Evolutionary conservation across 2,888 invertebrate species (phyloP).

Genomic region (Margaritifera margaritifera): DNA sequence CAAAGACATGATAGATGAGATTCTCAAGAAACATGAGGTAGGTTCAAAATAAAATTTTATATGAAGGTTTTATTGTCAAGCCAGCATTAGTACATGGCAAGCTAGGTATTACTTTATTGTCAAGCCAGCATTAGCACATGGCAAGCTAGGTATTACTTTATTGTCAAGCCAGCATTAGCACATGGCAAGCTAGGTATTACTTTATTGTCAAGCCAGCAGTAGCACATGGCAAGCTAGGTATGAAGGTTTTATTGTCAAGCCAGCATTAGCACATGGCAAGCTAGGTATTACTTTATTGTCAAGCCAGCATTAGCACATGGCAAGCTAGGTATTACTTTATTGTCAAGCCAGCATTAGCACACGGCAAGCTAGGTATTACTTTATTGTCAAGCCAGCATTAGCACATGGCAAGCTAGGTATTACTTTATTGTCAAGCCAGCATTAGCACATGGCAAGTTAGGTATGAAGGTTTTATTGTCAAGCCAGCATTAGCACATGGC

Average conservation of each 20-base stretch:
- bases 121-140: not conserved
- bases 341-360: not conserved
- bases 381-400: not conserved
- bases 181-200: not conserved
- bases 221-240: not conserved
- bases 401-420: not conserved
- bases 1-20: slow-evolving; percentile 66
- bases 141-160: slow-evolving; percentile 1
- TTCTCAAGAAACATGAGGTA: slow-evolving; percentile 61
- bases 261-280: not conserved
- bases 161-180: not conserved
- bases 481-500: not conserved
- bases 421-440: not conserved
- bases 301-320: not conserved
- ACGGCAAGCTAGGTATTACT: not conserved
- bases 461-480: not conserved
- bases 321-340: slow-evolving; percentile 1
- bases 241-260: not conserved
- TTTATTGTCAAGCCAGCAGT: not conserved
- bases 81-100: not conserved
- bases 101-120: not conserved
- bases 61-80: not conserved
- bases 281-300: not conserved
- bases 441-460: not conserved
- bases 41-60: not conserved